Conservation (phyloP, 2,888 invertebrate genomes). For the Palloptera scutellata region DNA sequence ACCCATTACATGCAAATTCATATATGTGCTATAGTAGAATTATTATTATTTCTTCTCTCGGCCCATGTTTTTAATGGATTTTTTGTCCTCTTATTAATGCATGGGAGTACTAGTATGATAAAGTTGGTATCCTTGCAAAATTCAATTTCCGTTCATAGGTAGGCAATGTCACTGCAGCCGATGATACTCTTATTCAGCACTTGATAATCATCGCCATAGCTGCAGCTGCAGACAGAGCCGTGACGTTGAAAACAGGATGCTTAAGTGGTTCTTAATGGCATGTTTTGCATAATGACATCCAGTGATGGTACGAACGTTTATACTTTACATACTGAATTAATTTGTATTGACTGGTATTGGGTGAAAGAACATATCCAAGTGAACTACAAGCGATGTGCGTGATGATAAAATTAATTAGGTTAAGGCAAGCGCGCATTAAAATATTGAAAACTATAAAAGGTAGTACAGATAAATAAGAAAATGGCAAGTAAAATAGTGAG, state of each 20-base stretch:
- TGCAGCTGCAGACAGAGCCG: background rate
- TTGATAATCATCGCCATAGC: background rate
- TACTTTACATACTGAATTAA: too few relatives aligned
- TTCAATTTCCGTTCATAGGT: constrained; percentile 35
- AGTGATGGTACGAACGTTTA: background rate
- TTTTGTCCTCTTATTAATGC: background rate
- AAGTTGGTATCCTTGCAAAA: constrained; percentile 36
- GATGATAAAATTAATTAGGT: too few relatives aligned
- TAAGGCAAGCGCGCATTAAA: too few relatives aligned
- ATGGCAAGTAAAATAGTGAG: too few relatives aligned
- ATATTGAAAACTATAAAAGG: too few relatives aligned
- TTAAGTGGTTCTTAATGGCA: constrained; percentile 57
- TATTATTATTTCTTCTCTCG: background rate
- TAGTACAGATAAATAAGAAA: too few relatives aligned
- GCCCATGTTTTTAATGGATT: background rate
- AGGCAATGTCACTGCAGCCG: background rate
- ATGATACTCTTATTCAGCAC: constrained; percentile 4
- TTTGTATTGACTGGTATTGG: too few relatives aligned
- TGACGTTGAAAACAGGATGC: constrained; percentile 40
- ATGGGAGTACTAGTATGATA: constrained; percentile 26
- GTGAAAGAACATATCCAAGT: too few relatives aligned
- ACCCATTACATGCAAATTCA: background rate
- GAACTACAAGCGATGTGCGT: too few relatives aligned
- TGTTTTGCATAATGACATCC: constrained; percentile 55
- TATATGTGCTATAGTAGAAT: too few relatives aligned